Evolutionary conservation across 1,140 invertebrate genomes (phyloP).

Genomic region (Muscidifurax raptorellus): DNA sequence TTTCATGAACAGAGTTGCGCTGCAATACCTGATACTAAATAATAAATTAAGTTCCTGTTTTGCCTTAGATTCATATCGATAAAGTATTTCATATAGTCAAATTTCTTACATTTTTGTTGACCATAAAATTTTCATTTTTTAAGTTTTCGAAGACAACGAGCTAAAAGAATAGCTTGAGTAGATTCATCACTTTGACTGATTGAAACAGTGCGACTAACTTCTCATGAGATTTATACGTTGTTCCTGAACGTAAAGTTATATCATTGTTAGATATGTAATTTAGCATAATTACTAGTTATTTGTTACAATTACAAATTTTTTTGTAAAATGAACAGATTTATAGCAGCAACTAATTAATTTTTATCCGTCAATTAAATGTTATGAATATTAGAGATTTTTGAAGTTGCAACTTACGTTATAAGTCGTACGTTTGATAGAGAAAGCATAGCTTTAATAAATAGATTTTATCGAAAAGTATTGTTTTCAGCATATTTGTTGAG

Average conservation of each 20-base stretch:
- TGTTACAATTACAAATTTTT: not conserved
- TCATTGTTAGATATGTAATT: not conserved
- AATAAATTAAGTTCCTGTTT: not conserved
- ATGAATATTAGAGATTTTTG: not conserved
- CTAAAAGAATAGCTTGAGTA: not conserved
- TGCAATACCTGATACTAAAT: not conserved
- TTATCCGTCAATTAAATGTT: not conserved
- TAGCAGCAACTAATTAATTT: not conserved
- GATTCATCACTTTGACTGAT: not conserved
- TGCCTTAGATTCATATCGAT: not conserved
- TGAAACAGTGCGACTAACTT: not conserved
- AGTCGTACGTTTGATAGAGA: too few relatives aligned
- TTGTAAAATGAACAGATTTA: not conserved
- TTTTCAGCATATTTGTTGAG: not conserved
- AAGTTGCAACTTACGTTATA: not conserved
- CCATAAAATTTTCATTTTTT: not conserved
- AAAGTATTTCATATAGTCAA: not conserved
- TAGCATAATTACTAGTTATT: not conserved
- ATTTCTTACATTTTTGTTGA: not conserved
- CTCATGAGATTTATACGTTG: not conserved
- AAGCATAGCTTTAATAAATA: not conserved
- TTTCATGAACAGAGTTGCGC: slow-evolving; percentile 59
- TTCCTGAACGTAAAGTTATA: not conserved
- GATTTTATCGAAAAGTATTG: not conserved
- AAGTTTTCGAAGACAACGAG: not conserved